These are phyloP conservation scores for Telmatherina bonti DNA, from an alignment of 2,797 vertebrate species.

Conservation along the genomic window DNA sequence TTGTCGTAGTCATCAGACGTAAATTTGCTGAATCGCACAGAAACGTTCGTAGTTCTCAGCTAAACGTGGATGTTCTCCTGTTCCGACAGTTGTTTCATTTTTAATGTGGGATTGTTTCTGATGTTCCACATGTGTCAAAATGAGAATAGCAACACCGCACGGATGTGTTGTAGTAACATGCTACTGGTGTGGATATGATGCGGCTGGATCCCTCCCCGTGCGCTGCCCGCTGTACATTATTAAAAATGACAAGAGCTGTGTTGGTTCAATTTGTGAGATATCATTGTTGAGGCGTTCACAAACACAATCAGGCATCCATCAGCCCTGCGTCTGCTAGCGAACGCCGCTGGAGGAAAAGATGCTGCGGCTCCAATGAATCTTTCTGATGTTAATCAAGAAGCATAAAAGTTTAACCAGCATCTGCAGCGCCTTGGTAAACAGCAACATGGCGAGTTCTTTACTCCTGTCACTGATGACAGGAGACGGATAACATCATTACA, in stretches of 20 bases:
- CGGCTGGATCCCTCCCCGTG: slow-evolving; percentile 41
- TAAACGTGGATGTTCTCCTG: slow-evolving; percentile 28
- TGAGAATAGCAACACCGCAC: not conserved
- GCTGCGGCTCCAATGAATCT: slow-evolving; percentile 42
- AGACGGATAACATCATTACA: slow-evolving; percentile 67
- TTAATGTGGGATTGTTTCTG: slow-evolving; percentile 39
- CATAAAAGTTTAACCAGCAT: slow-evolving; percentile 73
- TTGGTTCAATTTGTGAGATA: slow-evolving; percentile 63
- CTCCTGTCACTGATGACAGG: slow-evolving; percentile 53
- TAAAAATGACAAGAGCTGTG: slow-evolving; percentile 68
- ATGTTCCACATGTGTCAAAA: slow-evolving; percentile 42
- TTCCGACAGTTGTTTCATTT: slow-evolving; percentile 56
- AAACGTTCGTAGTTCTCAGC: slow-evolving; percentile 20
- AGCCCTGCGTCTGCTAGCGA: slow-evolving; percentile 6
- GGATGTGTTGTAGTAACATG: slow-evolving; percentile 21
- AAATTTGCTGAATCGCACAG: slow-evolving; percentile 9
- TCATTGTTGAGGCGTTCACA: slow-evolving; percentile 35
- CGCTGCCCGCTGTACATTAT: slow-evolving; percentile 56
- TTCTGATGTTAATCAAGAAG: slow-evolving; percentile 56
- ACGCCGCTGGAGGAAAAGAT: slow-evolving; percentile 13
- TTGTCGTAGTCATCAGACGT: slow-evolving; percentile 2
- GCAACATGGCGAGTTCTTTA: slow-evolving; percentile 31
- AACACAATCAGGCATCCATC: slow-evolving; percentile 45
- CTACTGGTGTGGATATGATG: slow-evolving; percentile 47
- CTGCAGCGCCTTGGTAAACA: slow-evolving; percentile 61